Evolutionary conservation across 1,140 invertebrate genomes (phyloP), one percentile per base, ranked within the genome.

Genomic region (Hestina assimilis): DNA sequence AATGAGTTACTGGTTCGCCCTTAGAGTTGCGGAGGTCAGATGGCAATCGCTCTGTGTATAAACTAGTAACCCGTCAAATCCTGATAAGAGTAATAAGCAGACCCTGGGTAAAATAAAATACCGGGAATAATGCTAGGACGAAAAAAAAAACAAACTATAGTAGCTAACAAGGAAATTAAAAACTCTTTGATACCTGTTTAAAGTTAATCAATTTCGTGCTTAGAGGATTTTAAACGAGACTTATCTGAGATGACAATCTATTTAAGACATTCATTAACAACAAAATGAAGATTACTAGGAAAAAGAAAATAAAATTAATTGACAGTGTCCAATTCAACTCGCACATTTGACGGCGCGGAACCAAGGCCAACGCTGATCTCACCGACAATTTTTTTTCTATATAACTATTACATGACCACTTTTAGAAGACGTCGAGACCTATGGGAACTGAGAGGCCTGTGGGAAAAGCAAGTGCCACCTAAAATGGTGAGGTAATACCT

Each of bases 291-390:
- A 51, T 15, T 51, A 51, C 47, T 40, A 51, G 33, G 50, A 52
- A 52, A 52, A 52, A 69, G 63, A 69, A 72, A 70, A 69, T 55
- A 71, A 71, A 66, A 66, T 59, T 69, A 72, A 67, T 70, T 67
- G 54, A 46, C 68, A 71, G 63, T 63, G 66, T 60, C 75, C 73
- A 82, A 75, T 82, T 70, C 74, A 70, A 72, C 51, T 42, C 64
- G 58, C 56, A 59, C 69, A 66, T 54, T 53, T 50, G 58, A 62
- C 66, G 68, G 59, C 63, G 73, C 61, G 59, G 48, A 64, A 41
- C 67, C 78, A 86, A 86, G 83, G 83, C 70, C 79, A 61, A 24
- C 46, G 76, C 72, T 84, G 83, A 86, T 81, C 80, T 86, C 83
- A 86, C 73, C 75, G 65, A 48, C 60, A 64, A 72, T 75, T 78